Evolutionary conservation across 2,113 vertebrate genomes (phyloP), one percentile per base, ranked within the genome.

Genomic region (Xiphias gladius): DNA sequence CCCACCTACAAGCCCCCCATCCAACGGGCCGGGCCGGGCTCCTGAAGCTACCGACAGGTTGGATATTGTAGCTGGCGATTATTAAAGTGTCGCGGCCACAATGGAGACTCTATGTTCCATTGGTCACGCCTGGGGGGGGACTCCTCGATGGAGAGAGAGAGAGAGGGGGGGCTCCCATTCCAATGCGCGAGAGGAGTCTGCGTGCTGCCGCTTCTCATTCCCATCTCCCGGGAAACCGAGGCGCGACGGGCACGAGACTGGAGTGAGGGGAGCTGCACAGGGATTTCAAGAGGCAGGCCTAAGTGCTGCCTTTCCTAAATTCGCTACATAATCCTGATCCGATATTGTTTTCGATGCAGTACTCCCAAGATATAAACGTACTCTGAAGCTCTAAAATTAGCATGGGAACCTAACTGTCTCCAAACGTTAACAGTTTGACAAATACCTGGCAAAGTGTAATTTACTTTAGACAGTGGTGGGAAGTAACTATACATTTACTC

Each of bases 11-110:
- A 87, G 84, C 66, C 88, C 91, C 87, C 89, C 83, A 54, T 91
- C 91, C 91, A 96, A 95, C 94, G 95, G 95, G 94, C 93, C 94
- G 95, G 91, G 93, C 95, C 94, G 94, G 92, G 96, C 96, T 97
- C 97, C 96, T 96, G 95, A 96, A 96, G 97, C 97, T 96, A 96
- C 97, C 98, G 97, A 97, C 98, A 98, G 97, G 98, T 99, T 99
- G 97, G 94, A 97, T 96, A 98, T 98, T 98, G 98, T 98, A 97
- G 96, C 96, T 97, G 94, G 95, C 95, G 96, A 97, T 97, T 97
- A 98, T 98, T 98, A 97, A 98, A 98, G 96, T 97, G 98, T 97
- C 97, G 95, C 95, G 14, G 79, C 92, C 93, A 99, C 98, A 99
- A 99, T 96, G 95, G 96, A 93, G 90, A 93, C 96, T 99, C 98